Conservation (phyloP, 2,797 vertebrate species). For the Rhinoraja longicauda region DNA sequence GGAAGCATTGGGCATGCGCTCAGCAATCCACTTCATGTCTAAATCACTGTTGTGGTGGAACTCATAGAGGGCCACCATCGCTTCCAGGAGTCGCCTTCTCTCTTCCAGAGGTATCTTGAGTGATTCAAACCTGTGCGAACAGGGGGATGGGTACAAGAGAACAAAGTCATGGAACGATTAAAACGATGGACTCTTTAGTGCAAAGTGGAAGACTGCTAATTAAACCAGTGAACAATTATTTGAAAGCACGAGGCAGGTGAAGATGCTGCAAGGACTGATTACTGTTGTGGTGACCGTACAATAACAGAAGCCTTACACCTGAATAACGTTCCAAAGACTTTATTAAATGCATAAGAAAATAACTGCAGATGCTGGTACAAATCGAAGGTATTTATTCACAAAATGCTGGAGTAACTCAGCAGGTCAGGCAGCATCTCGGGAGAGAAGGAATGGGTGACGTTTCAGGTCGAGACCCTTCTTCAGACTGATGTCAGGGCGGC, state of each 20-base stretch:
- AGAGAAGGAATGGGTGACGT: too few species aligned
- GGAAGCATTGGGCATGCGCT: conserved; percentile 58
- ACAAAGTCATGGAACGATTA: not conserved
- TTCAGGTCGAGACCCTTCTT: too few species aligned
- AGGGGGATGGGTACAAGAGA: not conserved
- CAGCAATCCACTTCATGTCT: conserved; percentile 75
- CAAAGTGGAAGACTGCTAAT: not conserved
- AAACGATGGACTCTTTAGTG: not conserved
- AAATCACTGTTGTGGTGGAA: conserved; percentile 70
- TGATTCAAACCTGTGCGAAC: conserved; percentile 68
- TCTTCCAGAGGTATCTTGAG: conserved; percentile 67
- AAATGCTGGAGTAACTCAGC: too few species aligned
- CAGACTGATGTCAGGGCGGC: too few species aligned
- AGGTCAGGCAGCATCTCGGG: too few species aligned
- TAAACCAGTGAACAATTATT: not conserved
- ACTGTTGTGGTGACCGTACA: not conserved
- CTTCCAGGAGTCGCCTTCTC: conserved; percentile 62
- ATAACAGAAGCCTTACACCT: too few species aligned
- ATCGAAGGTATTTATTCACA: too few species aligned
- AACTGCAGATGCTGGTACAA: too few species aligned
- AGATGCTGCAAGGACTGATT: not conserved
- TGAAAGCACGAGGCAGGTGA: not conserved
- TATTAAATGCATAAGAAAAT: too few species aligned
- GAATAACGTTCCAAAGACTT: too few species aligned
- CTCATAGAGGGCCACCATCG: conserved; percentile 63